Conservation (phyloP, 2,888 invertebrate genomes). For the Diadromus collaris region DNA sequence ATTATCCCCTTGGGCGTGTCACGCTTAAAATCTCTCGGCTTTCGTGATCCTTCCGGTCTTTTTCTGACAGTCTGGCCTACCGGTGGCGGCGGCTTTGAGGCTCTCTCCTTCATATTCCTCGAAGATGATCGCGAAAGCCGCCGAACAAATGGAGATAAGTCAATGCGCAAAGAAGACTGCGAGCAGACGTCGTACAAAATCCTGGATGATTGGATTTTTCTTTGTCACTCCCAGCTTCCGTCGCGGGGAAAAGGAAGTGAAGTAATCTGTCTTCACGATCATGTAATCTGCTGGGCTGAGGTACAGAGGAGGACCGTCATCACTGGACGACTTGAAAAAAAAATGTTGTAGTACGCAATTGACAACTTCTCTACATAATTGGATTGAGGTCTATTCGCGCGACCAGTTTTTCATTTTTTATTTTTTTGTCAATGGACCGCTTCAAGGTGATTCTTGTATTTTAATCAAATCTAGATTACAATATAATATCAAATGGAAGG, state of each 20-base stretch:
- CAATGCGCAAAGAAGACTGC: background rate
- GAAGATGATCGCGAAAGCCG: background rate
- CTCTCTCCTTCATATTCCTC: background rate
- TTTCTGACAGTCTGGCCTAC: background rate
- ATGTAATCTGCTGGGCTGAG: background rate
- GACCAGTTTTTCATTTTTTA: no score
- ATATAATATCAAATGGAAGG: no score
- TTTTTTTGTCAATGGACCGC: no score
- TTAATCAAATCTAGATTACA: no score
- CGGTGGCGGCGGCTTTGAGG: background rate
- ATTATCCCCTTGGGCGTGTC: conserved; percentile 10
- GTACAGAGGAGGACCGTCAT: no score
- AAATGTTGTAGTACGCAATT: no score
- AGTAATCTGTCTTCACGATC: background rate
- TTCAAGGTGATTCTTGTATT: no score
- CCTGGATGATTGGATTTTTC: background rate
- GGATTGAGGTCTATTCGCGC: no score
- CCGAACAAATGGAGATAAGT: conserved; percentile 6
- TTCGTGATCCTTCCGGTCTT: background rate
- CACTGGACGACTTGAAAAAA: no score
- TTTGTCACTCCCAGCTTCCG: background rate
- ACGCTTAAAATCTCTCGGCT: background rate
- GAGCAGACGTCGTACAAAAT: background rate
- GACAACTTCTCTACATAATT: no score
- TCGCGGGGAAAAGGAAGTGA: background rate